Evolutionary conservation across 2,113 vertebrate genomes (phyloP).

Genomic region (Gnathonemus longibarbis): DNA sequence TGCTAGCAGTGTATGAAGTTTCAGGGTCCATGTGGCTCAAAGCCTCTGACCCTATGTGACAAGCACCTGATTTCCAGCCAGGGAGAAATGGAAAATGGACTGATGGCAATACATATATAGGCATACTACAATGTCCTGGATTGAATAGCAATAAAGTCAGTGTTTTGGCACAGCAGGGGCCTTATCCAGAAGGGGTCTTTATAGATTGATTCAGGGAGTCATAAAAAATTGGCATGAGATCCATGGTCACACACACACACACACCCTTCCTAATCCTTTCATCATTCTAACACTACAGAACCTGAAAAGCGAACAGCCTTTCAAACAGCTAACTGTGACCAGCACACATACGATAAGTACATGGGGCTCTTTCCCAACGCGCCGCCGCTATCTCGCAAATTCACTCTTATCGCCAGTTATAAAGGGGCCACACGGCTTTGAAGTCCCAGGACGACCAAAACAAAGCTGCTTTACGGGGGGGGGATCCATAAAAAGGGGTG

Average conservation of each 20-base stretch:
- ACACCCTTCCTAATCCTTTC: not conserved
- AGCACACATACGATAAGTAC: not conserved
- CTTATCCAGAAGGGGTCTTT: not conserved
- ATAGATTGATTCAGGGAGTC: not conserved
- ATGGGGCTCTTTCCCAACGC: not conserved
- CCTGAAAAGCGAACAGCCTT: not conserved
- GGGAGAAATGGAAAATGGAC: not conserved
- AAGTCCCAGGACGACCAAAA: not conserved
- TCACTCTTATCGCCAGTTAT: not conserved
- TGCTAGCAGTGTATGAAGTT: slow-evolving; percentile 4
- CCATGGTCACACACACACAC: not conserved
- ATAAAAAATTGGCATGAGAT: not conserved
- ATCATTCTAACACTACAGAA: not conserved
- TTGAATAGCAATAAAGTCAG: not conserved
- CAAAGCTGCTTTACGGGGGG: not conserved
- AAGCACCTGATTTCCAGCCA: not conserved
- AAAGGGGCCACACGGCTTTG: slow-evolving; percentile 9
- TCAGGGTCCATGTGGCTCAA: not conserved
- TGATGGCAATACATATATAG: not conserved
- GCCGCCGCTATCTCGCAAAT: not conserved
- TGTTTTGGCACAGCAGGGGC: not conserved
- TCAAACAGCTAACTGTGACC: not conserved
- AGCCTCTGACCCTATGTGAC: not conserved
- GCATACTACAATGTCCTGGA: not conserved
- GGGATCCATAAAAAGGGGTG: not conserved